Evolutionary conservation across 2,113 vertebrate species (phyloP), one percentile per base, ranked within the genome.

Genomic region (Carlito syrichta): DNA sequence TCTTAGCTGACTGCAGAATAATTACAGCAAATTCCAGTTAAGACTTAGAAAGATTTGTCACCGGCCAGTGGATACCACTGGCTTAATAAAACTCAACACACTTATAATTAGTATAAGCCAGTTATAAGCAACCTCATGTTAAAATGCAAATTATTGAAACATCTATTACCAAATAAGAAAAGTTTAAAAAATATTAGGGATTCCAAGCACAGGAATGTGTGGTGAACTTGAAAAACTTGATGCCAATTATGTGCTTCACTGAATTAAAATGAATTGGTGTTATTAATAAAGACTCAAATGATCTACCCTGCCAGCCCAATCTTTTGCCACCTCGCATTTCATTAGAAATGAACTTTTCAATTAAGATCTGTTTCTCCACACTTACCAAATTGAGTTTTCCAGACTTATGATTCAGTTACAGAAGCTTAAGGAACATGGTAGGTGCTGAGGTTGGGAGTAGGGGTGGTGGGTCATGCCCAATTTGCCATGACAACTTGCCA

Each of bases 171-270:
- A 96, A 94, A 98, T 97, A 97, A 91, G 77, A 96, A 91, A 91
- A 97, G 50, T 94, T 94, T 97, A 81, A 71, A 98, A 96, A 97
- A 95, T 96, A 97, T 98, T 98, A 98, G 52, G 78, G 91, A 98
- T 98, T 98, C 97, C 45, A 97, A 96, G 98, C 97, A 97, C 98
- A 97, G 66, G 85, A 93, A 82, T 89, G 94, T 97, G 92, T 93
- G 96, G 95, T 98, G 98, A 98, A 98, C 97, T 98, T 98, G 97
- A 97, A 97, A 98, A 98, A 89, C 98, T 98, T 98, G 98, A 98
- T 98, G 97, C 97, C 98, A 99, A 98, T 99, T 99, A 98, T 97
- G 96, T 98, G 98, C 98, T 98, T 98, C 98, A 98, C 97, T 98
- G 98, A 99, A 98, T 98, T 98, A 98, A 99, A 98, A 99, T 98